Evolutionary conservation across 2,888 invertebrate genomes (phyloP).

Genomic region (Formica aserva): DNA sequence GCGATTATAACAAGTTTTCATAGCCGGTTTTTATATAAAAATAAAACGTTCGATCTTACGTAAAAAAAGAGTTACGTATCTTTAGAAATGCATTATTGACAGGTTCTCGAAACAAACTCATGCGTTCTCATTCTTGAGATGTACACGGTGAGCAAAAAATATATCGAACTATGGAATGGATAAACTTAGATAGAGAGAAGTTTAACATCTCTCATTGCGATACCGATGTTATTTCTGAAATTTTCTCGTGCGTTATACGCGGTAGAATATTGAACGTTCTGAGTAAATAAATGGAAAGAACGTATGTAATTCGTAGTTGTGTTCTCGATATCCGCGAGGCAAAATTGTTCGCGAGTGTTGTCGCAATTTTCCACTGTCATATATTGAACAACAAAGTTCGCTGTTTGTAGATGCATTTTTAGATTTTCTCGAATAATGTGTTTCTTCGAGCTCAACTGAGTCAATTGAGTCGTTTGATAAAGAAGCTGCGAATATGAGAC

Average conservation of each 20-base stretch:
- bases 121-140: slow-evolving; percentile 10
- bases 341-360: slow-evolving; percentile 10
- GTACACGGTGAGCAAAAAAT: background rate
- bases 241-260: background rate
- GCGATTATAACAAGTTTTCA: background rate
- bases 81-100: slow-evolving; percentile 12
- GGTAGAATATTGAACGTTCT: background rate
- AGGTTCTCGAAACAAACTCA: background rate
- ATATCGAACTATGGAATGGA: slow-evolving; percentile 16
- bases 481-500: background rate
- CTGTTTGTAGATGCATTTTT: background rate
- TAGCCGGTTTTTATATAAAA: background rate
- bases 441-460: background rate
- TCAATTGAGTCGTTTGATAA: background rate
- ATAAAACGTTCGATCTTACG: slow-evolving; percentile 13
- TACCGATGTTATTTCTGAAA: slow-evolving; percentile 10
- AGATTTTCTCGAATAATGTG: background rate
- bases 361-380: background rate
- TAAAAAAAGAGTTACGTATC: background rate
- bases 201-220: slow-evolving; percentile 38
- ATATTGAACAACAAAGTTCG: slow-evolving; percentile 8
- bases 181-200: slow-evolving; percentile 27
- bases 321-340: background rate
- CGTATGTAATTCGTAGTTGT: slow-evolving; percentile 36
- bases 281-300: slow-evolving; percentile 35